phyloP scores from a whole-genome alignment of 2,113 vertebrate species.

The Mesitornis unicolor region DNA sequence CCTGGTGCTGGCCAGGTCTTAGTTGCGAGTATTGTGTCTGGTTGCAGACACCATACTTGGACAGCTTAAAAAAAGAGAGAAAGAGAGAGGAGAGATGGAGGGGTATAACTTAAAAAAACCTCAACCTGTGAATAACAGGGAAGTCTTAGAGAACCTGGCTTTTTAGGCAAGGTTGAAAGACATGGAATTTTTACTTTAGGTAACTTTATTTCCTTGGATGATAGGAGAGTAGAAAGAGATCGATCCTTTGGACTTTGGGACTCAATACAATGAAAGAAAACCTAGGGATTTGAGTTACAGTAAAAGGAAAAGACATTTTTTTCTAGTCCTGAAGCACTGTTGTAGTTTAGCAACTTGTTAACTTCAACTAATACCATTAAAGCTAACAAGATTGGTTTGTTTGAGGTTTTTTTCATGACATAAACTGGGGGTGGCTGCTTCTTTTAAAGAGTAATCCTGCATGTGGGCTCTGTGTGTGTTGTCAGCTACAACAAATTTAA shows the following conservation, averaged over 20 bases:
- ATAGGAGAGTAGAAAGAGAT: background rate
- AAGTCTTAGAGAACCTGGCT: background rate
- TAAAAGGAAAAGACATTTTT: background rate
- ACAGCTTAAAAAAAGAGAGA: background rate
- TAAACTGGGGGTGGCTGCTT: background rate
- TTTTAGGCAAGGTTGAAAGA: background rate
- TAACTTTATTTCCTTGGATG: background rate
- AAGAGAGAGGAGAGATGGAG: accelerated
- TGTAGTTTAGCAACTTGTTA: background rate
- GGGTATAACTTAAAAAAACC: background rate
- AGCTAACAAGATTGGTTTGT: background rate
- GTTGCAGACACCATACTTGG: background rate
- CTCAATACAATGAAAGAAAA: background rate
- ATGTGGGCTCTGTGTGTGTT: background rate
- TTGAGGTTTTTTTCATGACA: background rate
- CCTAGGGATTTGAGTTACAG: background rate
- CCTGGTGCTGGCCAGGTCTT: background rate
- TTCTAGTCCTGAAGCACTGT: background rate
- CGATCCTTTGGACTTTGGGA: background rate
- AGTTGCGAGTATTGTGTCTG: background rate
- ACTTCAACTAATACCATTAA: background rate
- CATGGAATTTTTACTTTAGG: background rate
- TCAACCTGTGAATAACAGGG: background rate
- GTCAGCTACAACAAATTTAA: background rate
- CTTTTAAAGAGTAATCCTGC: background rate